Percentiles rank a stretch among this genome's conserved stretches.
Conservation (phyloP, 1,140 invertebrate genomes). For the Ylistrum balloti region DNA sequence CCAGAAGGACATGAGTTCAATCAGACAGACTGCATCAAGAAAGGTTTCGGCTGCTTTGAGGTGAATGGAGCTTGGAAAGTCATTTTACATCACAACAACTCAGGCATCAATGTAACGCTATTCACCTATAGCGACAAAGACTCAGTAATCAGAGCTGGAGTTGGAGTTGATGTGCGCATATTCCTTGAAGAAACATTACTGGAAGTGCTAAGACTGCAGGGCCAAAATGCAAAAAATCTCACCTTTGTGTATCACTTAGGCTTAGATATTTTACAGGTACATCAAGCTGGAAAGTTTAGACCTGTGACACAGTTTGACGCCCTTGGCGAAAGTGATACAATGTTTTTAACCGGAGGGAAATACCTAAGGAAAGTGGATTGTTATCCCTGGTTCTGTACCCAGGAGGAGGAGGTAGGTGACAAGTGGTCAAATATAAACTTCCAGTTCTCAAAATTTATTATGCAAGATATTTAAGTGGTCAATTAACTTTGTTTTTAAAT, state of each 20-base stretch:
- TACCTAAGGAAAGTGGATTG: not conserved
- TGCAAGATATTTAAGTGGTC: too few species aligned
- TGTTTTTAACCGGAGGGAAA: not conserved
- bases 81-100: not conserved
- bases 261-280: not conserved
- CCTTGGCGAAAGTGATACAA: not conserved
- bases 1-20: not conserved
- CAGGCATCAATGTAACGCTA: not conserved
- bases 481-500: too few species aligned
- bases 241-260: not conserved
- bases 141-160: not conserved
- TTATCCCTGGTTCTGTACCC: not conserved
- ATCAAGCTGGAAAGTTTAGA: not conserved
- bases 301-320: not conserved
- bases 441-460: too few species aligned
- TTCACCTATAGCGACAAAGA: not conserved
- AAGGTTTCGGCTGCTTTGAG: not conserved
- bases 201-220: not conserved
- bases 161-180: not conserved
- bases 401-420: not conserved
- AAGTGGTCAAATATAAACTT: not conserved
- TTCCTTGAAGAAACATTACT: not conserved
- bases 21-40: not conserved
- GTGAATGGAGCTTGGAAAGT: not conserved
- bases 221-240: not conserved